A percentile compares a stretch with the other conserved stretches of the same genome.
These are phyloP conservation scores for Pristionchus maxplancki DNA, from an alignment of 2,888 invertebrate genomes.

Conservation along the genomic window DNA sequence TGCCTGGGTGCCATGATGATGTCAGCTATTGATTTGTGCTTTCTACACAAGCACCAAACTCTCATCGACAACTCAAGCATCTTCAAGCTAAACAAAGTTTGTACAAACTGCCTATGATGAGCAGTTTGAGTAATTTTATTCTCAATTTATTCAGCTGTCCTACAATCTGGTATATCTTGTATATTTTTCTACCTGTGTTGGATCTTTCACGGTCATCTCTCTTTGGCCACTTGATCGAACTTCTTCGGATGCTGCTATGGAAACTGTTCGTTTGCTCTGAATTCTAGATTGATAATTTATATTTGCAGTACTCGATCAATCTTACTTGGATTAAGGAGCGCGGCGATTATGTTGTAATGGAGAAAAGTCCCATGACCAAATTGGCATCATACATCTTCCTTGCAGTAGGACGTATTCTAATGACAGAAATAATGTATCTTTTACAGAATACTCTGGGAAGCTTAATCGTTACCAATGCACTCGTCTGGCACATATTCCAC, in stretches of 20 bases:
- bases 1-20: no score
- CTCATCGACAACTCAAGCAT: background rate
- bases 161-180: background rate
- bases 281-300: background rate
- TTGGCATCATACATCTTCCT: background rate
- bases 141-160: background rate
- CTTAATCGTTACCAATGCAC: background rate
- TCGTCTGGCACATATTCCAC: background rate
- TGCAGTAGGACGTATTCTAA: no score
- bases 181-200: background rate
- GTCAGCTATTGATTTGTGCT: background rate
- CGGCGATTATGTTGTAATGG: background rate
- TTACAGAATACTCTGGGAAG: background rate
- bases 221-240: background rate
- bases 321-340: background rate
- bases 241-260: background rate
- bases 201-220: background rate
- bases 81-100: background rate
- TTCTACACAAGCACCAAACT: background rate
- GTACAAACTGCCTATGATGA: no score
- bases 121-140: no score
- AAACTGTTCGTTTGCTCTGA: background rate
- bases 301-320: background rate
- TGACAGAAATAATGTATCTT: no score
- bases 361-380: background rate